Conservation (phyloP, 2,113 vertebrate genomes). For the Emydocephalus ijimae region DNA sequence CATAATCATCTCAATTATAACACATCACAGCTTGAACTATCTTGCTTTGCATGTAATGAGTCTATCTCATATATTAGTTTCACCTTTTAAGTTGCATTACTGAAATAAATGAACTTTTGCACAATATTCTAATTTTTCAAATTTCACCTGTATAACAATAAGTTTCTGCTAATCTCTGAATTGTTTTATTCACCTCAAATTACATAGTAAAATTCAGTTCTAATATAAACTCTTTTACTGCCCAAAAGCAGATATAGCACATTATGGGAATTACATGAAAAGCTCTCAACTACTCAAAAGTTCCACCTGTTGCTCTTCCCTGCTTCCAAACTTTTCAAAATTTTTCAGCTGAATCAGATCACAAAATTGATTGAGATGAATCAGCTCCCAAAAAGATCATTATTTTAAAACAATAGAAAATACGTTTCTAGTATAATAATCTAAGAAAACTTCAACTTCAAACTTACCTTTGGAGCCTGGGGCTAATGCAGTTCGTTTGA, state of each 20-base stretch:
- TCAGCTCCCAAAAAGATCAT: not conserved
- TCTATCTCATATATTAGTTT: too few species aligned
- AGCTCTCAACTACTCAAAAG: not conserved
- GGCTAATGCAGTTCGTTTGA: constrained; percentile 93
- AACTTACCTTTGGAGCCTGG: constrained; percentile 94
- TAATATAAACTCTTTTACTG: not conserved
- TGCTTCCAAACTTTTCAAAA: not conserved
- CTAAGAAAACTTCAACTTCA: constrained; percentile 1
- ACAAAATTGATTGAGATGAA: not conserved
- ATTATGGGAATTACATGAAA: not conserved
- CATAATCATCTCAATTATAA: too few species aligned
- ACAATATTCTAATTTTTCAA: too few species aligned
- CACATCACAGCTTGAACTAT: too few species aligned
- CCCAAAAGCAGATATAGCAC: not conserved
- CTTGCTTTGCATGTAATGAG: too few species aligned
- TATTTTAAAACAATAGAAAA: constrained; percentile 6
- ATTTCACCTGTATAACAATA: not conserved
- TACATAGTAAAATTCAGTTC: not conserved
- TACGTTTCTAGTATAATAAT: not conserved
- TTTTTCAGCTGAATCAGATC: not conserved
- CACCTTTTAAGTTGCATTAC: too few species aligned
- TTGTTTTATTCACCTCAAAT: not conserved
- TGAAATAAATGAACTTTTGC: too few species aligned
- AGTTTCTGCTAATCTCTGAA: not conserved
- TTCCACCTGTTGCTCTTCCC: not conserved